Base-by-base conservation (phyloP, 1,140 invertebrate species). In the Proales similis region DNA sequence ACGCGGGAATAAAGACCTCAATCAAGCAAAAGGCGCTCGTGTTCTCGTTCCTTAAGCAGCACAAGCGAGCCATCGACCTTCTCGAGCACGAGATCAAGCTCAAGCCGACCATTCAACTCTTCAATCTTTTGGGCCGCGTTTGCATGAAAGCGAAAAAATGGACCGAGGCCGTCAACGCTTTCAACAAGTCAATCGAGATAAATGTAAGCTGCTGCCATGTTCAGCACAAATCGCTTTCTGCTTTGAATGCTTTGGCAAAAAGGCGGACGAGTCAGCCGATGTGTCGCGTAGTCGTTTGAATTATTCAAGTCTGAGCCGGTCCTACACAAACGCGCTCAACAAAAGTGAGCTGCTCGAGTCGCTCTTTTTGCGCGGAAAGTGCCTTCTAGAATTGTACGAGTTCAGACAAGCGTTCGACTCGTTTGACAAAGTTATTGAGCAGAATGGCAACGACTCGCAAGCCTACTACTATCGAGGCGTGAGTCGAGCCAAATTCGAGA, bases 81-180 rank as follows among this genome's bases (percentile, higher is more conserved):
- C 65, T 76, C 12, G 42, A 64, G 19, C 29, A 64, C 36, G 73
- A 72, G 6, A 67, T 70, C 0, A 48, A 67, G 38, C 53, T 65
- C 3, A 71, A 71, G 62, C 70, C 73, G 1, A 64, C 66, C 5
- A 66, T 68, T 1, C 65, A 69, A 9, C 65, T 73, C 47, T 74
- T 69, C 63, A 71, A 72, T 67, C 51, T 76, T 45, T 67, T 75
- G 6, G 74, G 73, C 19, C 72, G 73, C 60, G 74, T 72, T 9
- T 69, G 72, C 64, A 76, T 76, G 72, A 75, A 75, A 57, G 74
- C 73, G 22, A 72, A 73, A 64, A 65, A 64, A 27, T 76, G 69
- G 64, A 67, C 68, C 26, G 68, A 74, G 61, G 73, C 73, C 30
- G 67, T 71, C 2, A 39, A 32, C 14, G 73, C 71, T 62, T 76